Evolutionary conservation across 1,140 invertebrate genomes (phyloP).

Genomic region (Drosophila mojavensis): DNA sequence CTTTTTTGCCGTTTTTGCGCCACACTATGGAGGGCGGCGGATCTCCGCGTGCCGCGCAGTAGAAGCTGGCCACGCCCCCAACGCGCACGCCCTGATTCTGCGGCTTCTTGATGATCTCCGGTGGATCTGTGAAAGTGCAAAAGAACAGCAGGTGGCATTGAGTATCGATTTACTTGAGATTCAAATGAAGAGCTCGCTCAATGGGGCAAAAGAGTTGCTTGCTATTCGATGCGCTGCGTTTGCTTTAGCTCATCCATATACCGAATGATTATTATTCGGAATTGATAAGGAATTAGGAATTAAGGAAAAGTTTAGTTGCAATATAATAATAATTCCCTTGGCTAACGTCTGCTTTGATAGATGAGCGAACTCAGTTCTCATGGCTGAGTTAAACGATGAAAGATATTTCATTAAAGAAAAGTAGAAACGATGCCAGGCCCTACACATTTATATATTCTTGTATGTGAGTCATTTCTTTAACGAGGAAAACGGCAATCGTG

Average conservation of each 20-base stretch:
- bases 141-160: conserved; percentile 63
- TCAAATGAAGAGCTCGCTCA: not conserved
- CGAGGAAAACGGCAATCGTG: not conserved
- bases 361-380: too few species aligned
- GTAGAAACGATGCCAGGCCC: too few species aligned
- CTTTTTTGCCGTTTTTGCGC: conserved; percentile 94
- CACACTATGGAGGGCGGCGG: conserved; percentile 94
- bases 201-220: not conserved
- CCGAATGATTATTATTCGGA: too few species aligned
- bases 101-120: conserved; percentile 94
- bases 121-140: conserved; percentile 90
- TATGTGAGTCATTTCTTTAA: too few species aligned
- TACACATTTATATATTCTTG: too few species aligned
- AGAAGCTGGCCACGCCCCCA: conserved; percentile 96
- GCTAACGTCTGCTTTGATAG: too few species aligned
- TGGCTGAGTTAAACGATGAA: too few species aligned
- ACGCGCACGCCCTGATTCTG: conserved; percentile 94
- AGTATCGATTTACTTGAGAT: conserved; percentile 10
- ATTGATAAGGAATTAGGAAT: too few species aligned
- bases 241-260: too few species aligned
- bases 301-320: too few species aligned
- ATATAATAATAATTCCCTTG: too few species aligned
- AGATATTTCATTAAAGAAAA: too few species aligned
- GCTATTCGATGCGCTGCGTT: not conserved
- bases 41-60: conserved; percentile 96